Percentiles rank a stretch among this genome's conserved stretches.
These are phyloP conservation scores for Megalops cyprinoides DNA, from an alignment of 2,797 vertebrate species.

Conservation along the genomic window DNA sequence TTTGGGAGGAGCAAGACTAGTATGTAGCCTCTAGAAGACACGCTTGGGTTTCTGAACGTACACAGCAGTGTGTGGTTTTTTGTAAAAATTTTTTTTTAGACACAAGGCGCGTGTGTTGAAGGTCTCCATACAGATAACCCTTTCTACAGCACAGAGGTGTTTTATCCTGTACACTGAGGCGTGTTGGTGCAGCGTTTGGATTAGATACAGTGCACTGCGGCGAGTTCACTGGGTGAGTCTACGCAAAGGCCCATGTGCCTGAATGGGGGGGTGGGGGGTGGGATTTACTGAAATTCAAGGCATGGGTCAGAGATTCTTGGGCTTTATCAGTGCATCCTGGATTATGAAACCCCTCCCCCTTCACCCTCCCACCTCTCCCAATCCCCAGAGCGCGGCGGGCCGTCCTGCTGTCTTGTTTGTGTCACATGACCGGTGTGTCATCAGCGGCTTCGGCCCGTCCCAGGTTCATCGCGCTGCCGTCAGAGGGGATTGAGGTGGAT, in stretches of 20 bases:
- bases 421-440: neutral
- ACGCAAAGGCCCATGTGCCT: conserved; percentile 25
- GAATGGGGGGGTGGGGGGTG: conserved; percentile 28
- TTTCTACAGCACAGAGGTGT: neutral
- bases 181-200: conserved; percentile 20
- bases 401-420: too few relatives aligned
- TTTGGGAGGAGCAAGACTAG: too few relatives aligned
- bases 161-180: neutral
- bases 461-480: too few relatives aligned
- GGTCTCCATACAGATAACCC: conserved; percentile 6
- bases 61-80: too few relatives aligned
- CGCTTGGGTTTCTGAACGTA: too few relatives aligned
- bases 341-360: conserved; percentile 37
- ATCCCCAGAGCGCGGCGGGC: neutral
- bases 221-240: neutral
- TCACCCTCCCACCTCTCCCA: neutral
- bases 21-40: too few relatives aligned
- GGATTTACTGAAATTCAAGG: conserved; percentile 38
- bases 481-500: too few relatives aligned
- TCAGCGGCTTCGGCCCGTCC: neutral
- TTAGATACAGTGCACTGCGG: conserved; percentile 4
- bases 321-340: conserved; percentile 30
- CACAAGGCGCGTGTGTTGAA: neutral
- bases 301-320: conserved; percentile 28
- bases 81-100: too few relatives aligned